These are phyloP conservation scores for Carcinoscorpius rotundicauda DNA, from an alignment of 1,140 invertebrate species.

Conservation along the genomic window DNA sequence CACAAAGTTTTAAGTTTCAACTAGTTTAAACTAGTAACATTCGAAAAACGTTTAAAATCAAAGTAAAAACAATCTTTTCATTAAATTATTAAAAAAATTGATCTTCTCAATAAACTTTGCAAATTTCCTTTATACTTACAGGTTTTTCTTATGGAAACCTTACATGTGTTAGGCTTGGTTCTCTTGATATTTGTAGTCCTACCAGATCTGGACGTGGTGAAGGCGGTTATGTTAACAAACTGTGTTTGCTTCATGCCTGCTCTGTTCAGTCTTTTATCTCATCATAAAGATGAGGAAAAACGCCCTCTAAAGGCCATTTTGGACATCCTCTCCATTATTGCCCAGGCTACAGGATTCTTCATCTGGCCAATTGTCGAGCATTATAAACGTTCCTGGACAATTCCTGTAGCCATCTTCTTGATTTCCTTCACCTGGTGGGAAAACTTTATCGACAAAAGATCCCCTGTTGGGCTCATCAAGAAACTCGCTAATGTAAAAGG, in stretches of 20 bases:
- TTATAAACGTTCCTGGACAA: conserved; percentile 49
- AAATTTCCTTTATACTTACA: conserved; percentile 10
- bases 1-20: no score
- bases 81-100: conserved; percentile 1
- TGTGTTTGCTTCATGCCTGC: conserved; percentile 80
- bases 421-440: conserved; percentile 94
- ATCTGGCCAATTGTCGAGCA: conserved; percentile 55
- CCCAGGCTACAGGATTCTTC: conserved; percentile 66
- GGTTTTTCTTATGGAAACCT: conserved; percentile 57
- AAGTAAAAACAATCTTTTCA: not conserved
- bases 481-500: conserved; percentile 63
- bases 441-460: conserved; percentile 78
- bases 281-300: conserved; percentile 64
- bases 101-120: no score
- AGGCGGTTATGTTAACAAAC: conserved; percentile 86
- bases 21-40: no score
- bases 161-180: conserved; percentile 71
- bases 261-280: conserved; percentile 57
- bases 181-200: conserved; percentile 74
- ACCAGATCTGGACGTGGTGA: conserved; percentile 79
- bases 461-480: conserved; percentile 46
- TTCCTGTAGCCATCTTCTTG: conserved; percentile 66
- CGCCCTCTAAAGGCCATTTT: conserved; percentile 57
- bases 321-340: conserved; percentile 26
- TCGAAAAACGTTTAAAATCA: no score